These are phyloP conservation scores for Acrocephalus kingi DNA, from an alignment of 2,113 vertebrate genomes.

Conservation along the genomic window DNA sequence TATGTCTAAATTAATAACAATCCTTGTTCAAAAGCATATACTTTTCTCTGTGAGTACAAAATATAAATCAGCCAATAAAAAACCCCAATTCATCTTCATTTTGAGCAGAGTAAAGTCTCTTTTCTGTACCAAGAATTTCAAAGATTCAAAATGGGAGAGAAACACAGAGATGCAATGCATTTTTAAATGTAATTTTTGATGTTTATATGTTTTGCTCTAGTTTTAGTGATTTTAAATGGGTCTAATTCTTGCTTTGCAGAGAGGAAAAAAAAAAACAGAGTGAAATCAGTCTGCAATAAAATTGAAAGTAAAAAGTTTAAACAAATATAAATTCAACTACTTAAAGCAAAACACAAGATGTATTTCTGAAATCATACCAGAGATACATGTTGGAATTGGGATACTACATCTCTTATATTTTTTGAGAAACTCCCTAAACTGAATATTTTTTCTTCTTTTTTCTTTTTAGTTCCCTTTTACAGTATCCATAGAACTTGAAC, in stretches of 20 bases:
- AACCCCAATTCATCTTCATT: rapidly evolving
- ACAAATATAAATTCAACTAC: neutral
- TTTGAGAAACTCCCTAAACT: neutral
- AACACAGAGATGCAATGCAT: rapidly evolving
- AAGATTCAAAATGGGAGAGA: neutral
- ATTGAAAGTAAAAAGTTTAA: neutral
- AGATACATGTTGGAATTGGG: neutral
- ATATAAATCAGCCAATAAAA: neutral
- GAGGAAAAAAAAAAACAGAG: neutral
- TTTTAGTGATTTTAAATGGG: neutral
- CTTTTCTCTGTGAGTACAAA: neutral
- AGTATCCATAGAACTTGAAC: neutral
- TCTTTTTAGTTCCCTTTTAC: neutral
- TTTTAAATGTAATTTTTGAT: neutral
- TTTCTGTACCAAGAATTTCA: neutral
- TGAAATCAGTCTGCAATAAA: neutral
- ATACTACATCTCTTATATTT: neutral
- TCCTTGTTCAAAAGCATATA: neutral
- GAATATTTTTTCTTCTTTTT: neutral
- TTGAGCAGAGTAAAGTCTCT: neutral
- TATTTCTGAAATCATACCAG: neutral
- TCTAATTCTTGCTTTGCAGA: neutral
- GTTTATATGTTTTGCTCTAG: neutral
- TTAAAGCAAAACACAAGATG: neutral
- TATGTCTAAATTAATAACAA: neutral